phyloP scores from a whole-genome alignment of 2,888 invertebrate species.

The Drosophila vallismaia region DNA sequence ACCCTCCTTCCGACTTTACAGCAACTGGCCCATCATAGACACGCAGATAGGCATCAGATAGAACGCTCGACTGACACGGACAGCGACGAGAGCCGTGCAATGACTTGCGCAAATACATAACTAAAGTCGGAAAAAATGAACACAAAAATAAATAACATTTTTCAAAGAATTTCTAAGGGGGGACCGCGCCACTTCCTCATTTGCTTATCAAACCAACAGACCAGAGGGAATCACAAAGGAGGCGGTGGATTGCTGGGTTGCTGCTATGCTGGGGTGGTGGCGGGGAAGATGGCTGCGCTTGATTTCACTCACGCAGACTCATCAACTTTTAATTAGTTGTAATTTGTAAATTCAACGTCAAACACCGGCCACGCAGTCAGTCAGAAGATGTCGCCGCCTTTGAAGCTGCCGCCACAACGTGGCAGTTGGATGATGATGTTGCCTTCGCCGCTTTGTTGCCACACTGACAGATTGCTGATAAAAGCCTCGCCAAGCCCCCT shows the following conservation, averaged over 20 bases:
- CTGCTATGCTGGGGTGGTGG: neutral
- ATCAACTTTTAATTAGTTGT: conserved; percentile 82
- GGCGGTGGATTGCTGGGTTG: conserved; percentile 1
- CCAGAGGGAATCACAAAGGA: conserved; percentile 24
- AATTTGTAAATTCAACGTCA: conserved; percentile 81
- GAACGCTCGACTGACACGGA: conserved; percentile 30
- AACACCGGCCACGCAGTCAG: conserved; percentile 53
- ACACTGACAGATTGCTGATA: conserved; percentile 75
- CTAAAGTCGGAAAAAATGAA: conserved; percentile 40
- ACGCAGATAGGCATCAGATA: conserved; percentile 62
- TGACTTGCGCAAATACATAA: conserved; percentile 52
- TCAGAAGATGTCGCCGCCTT: conserved; percentile 39
- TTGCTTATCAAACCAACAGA: conserved; percentile 64
- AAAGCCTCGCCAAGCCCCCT: conserved; percentile 38
- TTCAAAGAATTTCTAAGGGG: conserved; percentile 49
- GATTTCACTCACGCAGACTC: conserved; percentile 79
- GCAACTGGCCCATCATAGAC: conserved; percentile 30
- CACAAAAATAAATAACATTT: conserved; percentile 45
- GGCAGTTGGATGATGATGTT: conserved; percentile 45
- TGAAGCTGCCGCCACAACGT: conserved; percentile 41
- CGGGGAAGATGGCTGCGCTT: conserved; percentile 51
- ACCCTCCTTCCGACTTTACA: conserved; percentile 9
- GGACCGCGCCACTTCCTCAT: conserved; percentile 57
- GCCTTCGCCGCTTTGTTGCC: conserved; percentile 51
- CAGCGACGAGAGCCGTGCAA: conserved; percentile 34